Conservation (phyloP, 2,888 invertebrate genomes). For the Epinotia ramella region DNA sequence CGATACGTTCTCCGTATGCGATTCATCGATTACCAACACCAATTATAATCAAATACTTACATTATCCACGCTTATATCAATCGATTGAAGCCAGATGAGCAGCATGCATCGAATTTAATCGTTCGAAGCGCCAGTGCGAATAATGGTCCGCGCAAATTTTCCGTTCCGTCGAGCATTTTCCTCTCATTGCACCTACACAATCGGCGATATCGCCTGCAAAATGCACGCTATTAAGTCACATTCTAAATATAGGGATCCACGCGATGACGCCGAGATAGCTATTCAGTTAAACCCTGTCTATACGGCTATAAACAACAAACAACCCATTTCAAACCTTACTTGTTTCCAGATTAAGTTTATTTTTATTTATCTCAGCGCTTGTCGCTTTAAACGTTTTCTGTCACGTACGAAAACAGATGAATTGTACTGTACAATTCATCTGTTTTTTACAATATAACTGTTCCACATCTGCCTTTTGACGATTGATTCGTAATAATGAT, state of each 20-base stretch:
- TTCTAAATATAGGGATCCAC: constrained; percentile 72
- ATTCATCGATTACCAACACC: background rate
- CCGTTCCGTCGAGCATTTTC: constrained; percentile 81
- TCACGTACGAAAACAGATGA: constrained; percentile 62
- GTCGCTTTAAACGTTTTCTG: constrained; percentile 46
- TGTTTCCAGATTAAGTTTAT: constrained; percentile 26
- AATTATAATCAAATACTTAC: constrained; percentile 21
- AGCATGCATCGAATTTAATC: constrained; percentile 78
- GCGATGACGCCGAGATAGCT: constrained; percentile 65
- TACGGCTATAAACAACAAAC: constrained; percentile 51
- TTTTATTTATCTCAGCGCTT: constrained; percentile 34
- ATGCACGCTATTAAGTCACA: constrained; percentile 82
- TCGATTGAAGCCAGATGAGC: constrained; percentile 55
- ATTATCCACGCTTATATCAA: constrained; percentile 37
- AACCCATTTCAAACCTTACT: constrained; percentile 51
- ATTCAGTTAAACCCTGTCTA: constrained; percentile 68
- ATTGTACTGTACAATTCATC: no score
- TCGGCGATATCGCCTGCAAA: constrained; percentile 79
- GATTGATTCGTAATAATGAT: constrained; percentile 68
- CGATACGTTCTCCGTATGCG: background rate
- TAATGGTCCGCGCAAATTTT: constrained; percentile 82
- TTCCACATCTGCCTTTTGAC: constrained; percentile 77
- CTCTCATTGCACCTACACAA: constrained; percentile 82
- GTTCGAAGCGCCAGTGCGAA: constrained; percentile 78
- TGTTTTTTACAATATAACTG: constrained; percentile 61